These are phyloP conservation scores for Nerophis lumbriciformis DNA, from an alignment of 2,113 vertebrate genomes.

Conservation along the genomic window DNA sequence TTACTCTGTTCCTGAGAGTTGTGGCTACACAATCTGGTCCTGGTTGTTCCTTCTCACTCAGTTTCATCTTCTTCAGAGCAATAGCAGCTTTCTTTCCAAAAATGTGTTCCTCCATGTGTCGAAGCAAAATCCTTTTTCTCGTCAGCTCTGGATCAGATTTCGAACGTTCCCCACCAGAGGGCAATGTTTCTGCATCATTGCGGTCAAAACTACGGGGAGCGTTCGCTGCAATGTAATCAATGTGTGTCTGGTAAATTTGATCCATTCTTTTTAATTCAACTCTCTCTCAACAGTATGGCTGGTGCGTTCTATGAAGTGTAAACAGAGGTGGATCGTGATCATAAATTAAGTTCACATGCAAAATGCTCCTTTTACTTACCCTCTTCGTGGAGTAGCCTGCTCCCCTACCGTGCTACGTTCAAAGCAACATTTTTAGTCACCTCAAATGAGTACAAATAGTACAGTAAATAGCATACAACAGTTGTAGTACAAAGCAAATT, in stretches of 20 bases:
- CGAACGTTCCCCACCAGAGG: slow-evolving; percentile 7
- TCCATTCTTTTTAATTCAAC: slow-evolving; percentile 33
- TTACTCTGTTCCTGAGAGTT: slow-evolving; percentile 47
- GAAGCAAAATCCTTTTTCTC: slow-evolving; percentile 37
- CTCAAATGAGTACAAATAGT: no score
- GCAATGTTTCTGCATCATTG: background rate
- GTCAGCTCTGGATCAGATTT: slow-evolving; percentile 20
- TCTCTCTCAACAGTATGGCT: background rate
- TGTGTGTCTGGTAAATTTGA: background rate
- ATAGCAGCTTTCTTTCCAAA: slow-evolving; percentile 32
- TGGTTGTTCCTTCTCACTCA: background rate
- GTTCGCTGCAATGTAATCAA: background rate
- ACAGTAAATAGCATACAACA: no score
- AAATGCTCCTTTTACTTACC: background rate
- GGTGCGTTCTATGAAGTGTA: slow-evolving; percentile 5
- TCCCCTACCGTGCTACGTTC: background rate
- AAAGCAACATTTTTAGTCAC: no score
- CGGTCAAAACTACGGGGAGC: background rate
- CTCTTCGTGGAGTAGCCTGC: background rate
- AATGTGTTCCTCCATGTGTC: slow-evolving; percentile 44
- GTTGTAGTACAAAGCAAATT: no score
- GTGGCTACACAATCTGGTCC: accelerated
- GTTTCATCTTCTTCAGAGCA: slow-evolving; percentile 18
- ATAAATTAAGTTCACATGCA: background rate
- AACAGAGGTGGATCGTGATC: background rate